These are phyloP conservation scores for Leucophora obtusa DNA, from an alignment of 2,888 invertebrate genomes.

Conservation along the genomic window DNA sequence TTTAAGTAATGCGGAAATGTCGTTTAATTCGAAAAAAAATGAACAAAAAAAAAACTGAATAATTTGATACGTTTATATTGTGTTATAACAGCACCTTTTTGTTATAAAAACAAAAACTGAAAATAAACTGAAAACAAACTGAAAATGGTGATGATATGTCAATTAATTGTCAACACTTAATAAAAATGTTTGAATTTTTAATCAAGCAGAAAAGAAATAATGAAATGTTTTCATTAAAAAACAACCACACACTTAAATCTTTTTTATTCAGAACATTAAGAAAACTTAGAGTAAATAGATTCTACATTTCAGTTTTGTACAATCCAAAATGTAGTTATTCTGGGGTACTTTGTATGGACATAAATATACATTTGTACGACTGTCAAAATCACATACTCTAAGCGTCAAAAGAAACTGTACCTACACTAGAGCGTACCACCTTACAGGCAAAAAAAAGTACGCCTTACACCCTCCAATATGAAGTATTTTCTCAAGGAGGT, in stretches of 20 bases:
- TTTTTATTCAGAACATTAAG: too few relatives aligned
- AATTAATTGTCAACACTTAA: slow-evolving; percentile 58
- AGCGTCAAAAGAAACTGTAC: too few relatives aligned
- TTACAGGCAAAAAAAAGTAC: too few relatives aligned
- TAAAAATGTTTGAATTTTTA: slow-evolving; percentile 14
- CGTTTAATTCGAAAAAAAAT: slow-evolving; percentile 43
- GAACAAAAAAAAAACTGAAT: slow-evolving; percentile 36
- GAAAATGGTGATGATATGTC: slow-evolving; percentile 33
- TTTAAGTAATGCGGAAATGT: slow-evolving; percentile 59
- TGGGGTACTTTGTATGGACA: too few relatives aligned
- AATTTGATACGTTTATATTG: slow-evolving; percentile 29
- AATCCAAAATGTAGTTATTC: too few relatives aligned
- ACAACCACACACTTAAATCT: neutral
- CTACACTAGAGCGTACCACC: too few relatives aligned
- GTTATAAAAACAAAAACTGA: slow-evolving; percentile 23
- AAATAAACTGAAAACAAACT: slow-evolving; percentile 8
- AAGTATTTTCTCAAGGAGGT: too few relatives aligned
- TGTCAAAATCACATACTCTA: too few relatives aligned
- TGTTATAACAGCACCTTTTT: slow-evolving; percentile 10
- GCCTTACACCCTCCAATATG: too few relatives aligned
- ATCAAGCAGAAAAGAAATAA: neutral
- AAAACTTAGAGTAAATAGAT: too few relatives aligned
- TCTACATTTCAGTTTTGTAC: too few relatives aligned
- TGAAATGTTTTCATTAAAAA: neutral
- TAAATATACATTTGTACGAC: too few relatives aligned